Evolutionary conservation across 2,888 invertebrate species (phyloP).

Genomic region (Agrochola lota): DNA sequence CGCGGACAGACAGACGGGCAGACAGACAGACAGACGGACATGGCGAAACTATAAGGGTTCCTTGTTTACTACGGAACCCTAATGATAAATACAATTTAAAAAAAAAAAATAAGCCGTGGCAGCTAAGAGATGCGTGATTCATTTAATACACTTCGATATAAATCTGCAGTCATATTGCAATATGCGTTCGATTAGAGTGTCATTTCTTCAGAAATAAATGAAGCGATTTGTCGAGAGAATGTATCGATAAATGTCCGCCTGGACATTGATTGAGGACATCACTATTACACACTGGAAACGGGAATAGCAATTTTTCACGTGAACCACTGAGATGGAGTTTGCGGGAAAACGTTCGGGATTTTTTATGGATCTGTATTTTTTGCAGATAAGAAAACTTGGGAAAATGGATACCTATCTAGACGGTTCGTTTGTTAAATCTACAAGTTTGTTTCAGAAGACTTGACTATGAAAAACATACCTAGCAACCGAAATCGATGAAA

Average conservation of each 20-base stretch:
- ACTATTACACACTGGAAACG: conserved; percentile 47
- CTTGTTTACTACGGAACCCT: too few species aligned
- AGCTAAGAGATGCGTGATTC: too few species aligned
- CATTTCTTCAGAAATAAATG: conserved; percentile 40
- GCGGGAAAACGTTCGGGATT: conserved; percentile 26
- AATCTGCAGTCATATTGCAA: conserved; percentile 18
- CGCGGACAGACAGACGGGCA: too few species aligned
- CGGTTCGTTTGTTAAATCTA: not conserved
- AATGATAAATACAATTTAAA: too few species aligned
- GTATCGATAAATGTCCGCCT: conserved; percentile 43
- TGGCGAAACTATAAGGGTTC: too few species aligned
- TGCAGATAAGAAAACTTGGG: conserved; percentile 18
- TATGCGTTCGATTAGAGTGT: conserved; percentile 22
- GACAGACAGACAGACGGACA: too few species aligned
- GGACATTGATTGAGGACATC: conserved; percentile 58
- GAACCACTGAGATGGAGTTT: conserved; percentile 32
- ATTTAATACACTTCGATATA: not conserved
- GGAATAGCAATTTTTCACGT: conserved; percentile 49
- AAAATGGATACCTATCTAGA: not conserved
- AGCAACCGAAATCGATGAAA: not conserved
- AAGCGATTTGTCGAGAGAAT: conserved; percentile 51
- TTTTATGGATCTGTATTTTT: conserved; percentile 35
- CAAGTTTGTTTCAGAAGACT: not conserved
- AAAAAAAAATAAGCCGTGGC: too few species aligned
- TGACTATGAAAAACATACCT: not conserved